Conservation (phyloP, 2,113 vertebrate species). For the Ammodytes marinus region DNA sequence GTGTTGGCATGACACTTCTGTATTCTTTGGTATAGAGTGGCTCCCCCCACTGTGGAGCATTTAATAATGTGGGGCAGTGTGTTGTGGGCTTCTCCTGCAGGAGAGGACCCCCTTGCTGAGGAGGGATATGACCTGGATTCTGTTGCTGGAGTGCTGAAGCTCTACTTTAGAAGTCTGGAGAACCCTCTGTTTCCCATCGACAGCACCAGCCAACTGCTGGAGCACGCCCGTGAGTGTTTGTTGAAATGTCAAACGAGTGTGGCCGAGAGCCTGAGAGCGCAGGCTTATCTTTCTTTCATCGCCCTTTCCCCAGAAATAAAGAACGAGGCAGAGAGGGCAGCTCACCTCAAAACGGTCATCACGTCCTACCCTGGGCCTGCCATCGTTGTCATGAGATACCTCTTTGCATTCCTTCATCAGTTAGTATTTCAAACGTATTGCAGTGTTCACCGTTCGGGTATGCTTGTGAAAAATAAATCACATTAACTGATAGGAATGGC, state of each 20-base stretch:
- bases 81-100: constrained; percentile 73
- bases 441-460: not conserved
- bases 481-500: too few relatives aligned
- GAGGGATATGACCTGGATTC: constrained; percentile 86
- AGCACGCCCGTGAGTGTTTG: constrained; percentile 83
- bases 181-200: constrained; percentile 87
- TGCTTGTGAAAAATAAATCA: not conserved
- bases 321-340: constrained; percentile 79
- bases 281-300: constrained; percentile 8
- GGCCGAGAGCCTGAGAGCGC: not conserved
- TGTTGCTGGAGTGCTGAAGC: constrained; percentile 90
- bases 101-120: constrained; percentile 88
- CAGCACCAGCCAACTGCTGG: constrained; percentile 85
- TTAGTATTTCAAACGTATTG: constrained; percentile 77
- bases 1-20: not conserved
- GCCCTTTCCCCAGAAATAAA: constrained; percentile 79
- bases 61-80: constrained; percentile 71
- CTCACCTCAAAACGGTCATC: constrained; percentile 82
- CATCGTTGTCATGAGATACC: constrained; percentile 90
- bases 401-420: constrained; percentile 94
- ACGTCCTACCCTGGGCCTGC: constrained; percentile 77
- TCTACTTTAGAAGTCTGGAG: constrained; percentile 89
- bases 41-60: constrained; percentile 34
- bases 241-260: not conserved
- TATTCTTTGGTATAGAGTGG: not conserved